A percentile compares a stretch with the other conserved stretches of the same genome.
These are phyloP conservation scores for Danaus plexippus DNA, from an alignment of 1,140 invertebrate species.

Conservation along the genomic window DNA sequence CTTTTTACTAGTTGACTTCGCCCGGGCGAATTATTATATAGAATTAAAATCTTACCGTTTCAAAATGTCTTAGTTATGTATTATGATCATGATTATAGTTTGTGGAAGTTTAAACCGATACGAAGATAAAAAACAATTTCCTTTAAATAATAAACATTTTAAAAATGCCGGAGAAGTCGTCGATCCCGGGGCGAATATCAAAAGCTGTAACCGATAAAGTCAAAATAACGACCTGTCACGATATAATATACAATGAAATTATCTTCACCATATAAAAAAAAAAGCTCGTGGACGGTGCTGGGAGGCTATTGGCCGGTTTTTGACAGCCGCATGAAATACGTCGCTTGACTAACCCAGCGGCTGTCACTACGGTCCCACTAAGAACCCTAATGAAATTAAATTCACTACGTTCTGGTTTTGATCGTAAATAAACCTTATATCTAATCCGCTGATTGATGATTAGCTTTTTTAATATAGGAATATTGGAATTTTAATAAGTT, in stretches of 20 bases:
- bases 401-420: slow-evolving; percentile 66
- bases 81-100: too few species aligned
- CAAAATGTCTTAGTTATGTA: too few species aligned
- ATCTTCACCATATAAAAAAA: slow-evolving; percentile 67
- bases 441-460: slow-evolving; percentile 69
- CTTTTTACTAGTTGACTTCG: slow-evolving; percentile 71
- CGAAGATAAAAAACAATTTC: slow-evolving; percentile 15
- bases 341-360: slow-evolving; percentile 51
- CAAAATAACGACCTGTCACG: slow-evolving; percentile 70
- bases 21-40: slow-evolving; percentile 57
- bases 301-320: slow-evolving; percentile 43
- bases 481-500: slow-evolving; percentile 12
- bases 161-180: slow-evolving; percentile 22
- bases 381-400: slow-evolving; percentile 71
- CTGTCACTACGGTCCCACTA: slow-evolving; percentile 62
- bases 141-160: slow-evolving; percentile 14
- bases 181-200: slow-evolving; percentile 47
- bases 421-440: slow-evolving; percentile 67
- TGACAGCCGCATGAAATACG: slow-evolving; percentile 68
- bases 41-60: slow-evolving; percentile 43
- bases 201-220: slow-evolving; percentile 58
- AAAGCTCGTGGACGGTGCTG: slow-evolving; percentile 35
- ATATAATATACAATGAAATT: slow-evolving; percentile 70
- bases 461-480: slow-evolving; percentile 1
- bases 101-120: too few species aligned